Conservation (phyloP, 2,113 vertebrate genomes). For the Butastur rufipennis region DNA sequence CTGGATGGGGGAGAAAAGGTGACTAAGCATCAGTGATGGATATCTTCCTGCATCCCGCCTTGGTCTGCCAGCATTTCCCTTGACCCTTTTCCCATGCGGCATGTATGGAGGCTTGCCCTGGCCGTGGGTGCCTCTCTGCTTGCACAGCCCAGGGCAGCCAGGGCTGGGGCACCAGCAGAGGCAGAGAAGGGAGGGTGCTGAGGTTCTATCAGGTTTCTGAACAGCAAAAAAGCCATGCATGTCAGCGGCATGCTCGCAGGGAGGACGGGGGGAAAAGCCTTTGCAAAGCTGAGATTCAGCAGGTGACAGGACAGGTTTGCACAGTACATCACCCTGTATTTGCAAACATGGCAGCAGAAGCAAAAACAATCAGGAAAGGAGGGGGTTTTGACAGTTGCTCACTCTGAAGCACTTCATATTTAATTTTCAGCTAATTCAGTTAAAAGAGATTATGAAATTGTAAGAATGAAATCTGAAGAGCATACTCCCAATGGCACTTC, state of each 20-base stretch:
- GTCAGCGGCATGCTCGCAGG: accelerated
- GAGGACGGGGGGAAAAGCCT: background rate
- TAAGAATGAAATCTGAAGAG: background rate
- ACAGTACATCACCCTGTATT: accelerated
- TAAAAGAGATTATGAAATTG: background rate
- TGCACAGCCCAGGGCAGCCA: accelerated
- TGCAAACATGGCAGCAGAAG: background rate
- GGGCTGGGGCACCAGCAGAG: too few species aligned
- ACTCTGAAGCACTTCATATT: background rate
- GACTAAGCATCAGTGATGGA: accelerated
- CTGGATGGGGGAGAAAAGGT: background rate
- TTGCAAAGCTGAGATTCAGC: background rate
- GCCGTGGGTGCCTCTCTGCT: background rate
- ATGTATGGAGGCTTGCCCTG: accelerated
- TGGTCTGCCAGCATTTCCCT: background rate
- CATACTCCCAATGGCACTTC: background rate
- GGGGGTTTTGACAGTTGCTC: background rate
- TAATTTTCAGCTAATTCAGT: background rate
- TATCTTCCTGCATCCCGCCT: background rate
- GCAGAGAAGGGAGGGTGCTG: background rate
- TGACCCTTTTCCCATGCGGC: accelerated
- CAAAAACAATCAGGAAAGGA: background rate
- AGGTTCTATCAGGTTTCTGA: background rate
- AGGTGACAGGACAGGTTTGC: background rate
- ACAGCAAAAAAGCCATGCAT: background rate